Percentiles rank a stretch among this genome's conserved stretches.
phyloP scores from a whole-genome alignment of 2,888 invertebrate genomes.

The Andrena haemorrhoa region DNA sequence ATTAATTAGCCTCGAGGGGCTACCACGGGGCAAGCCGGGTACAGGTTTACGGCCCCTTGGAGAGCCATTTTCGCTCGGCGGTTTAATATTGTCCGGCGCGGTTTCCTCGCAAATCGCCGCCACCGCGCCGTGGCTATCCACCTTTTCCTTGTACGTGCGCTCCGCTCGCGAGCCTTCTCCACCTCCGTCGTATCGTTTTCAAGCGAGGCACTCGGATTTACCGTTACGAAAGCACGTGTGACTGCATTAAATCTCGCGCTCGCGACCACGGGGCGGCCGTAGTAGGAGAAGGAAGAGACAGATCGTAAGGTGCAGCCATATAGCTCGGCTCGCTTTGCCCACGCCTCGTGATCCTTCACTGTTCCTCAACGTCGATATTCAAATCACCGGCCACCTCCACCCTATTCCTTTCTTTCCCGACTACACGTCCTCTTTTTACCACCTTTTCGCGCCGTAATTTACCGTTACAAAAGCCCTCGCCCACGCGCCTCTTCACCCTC shows the following conservation, averaged over 20 bases:
- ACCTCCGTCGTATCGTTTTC: slow-evolving; percentile 54
- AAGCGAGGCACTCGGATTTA: slow-evolving; percentile 55
- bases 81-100: slow-evolving; percentile 39
- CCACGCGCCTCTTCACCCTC: slow-evolving; percentile 57
- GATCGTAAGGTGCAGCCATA: slow-evolving; percentile 76
- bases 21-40: neutral
- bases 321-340: slow-evolving; percentile 65
- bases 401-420: slow-evolving; percentile 60
- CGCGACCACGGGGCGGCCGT: neutral
- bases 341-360: slow-evolving; percentile 78
- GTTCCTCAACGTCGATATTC: slow-evolving; percentile 78
- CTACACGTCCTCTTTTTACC: slow-evolving; percentile 73
- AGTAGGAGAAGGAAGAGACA: slow-evolving; percentile 58
- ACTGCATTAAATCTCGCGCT: slow-evolving; percentile 69
- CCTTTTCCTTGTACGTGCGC: slow-evolving; percentile 16
- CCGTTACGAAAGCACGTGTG: slow-evolving; percentile 72
- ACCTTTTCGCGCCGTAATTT: slow-evolving; percentile 71
- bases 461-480: slow-evolving; percentile 73
- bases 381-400: slow-evolving; percentile 74
- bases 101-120: slow-evolving; percentile 33
- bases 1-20: slow-evolving; percentile 36
- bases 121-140: slow-evolving; percentile 21
- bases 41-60: slow-evolving; percentile 42
- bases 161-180: slow-evolving; percentile 27
- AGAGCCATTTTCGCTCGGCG: slow-evolving; percentile 20